Evolutionary conservation across 2,888 invertebrate genomes (phyloP).

Genomic region (Polylopha cassiicola): DNA sequence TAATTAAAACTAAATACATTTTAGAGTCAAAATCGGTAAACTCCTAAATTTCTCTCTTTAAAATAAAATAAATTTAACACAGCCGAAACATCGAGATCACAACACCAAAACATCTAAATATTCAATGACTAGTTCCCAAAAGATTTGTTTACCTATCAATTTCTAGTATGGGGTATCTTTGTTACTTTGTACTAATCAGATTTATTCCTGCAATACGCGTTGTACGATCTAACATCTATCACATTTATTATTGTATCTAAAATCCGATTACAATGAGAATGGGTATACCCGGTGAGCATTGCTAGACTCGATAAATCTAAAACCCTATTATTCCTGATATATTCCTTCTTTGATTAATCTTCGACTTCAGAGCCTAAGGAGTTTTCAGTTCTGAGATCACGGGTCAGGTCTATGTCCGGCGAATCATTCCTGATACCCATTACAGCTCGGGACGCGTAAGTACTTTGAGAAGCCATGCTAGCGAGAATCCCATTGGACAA

Average conservation of each 20-base stretch:
- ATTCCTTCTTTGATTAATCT: conserved; percentile 49
- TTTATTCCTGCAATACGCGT: conserved; percentile 10
- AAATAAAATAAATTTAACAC: conserved; percentile 50
- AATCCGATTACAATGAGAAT: conserved; percentile 30
- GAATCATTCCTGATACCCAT: conserved; percentile 55
- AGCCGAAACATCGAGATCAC: conserved; percentile 67
- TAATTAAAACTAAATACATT: no score
- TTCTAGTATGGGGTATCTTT: conserved; percentile 2
- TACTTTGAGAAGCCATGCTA: conserved; percentile 61
- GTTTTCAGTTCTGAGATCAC: conserved; percentile 61
- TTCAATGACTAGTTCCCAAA: conserved; percentile 40
- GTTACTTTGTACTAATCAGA: conserved; percentile 20
- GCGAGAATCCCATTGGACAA: conserved; percentile 67
- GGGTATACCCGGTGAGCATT: conserved; percentile 38
- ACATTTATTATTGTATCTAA: conserved; percentile 34
- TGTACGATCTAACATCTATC: conserved; percentile 31
- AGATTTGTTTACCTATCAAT: conserved; percentile 24
- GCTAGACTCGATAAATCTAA: conserved; percentile 27
- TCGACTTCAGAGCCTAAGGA: conserved; percentile 61
- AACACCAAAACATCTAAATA: conserved; percentile 33
- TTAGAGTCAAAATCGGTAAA: conserved; percentile 12
- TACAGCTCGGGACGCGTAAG: conserved; percentile 47
- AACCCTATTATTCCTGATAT: conserved; percentile 13
- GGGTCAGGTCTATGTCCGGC: conserved; percentile 59
- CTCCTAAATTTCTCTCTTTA: conserved; percentile 27